phyloP scores from a whole-genome alignment of 2,888 invertebrate species.

The Ypsolopha sequella region DNA sequence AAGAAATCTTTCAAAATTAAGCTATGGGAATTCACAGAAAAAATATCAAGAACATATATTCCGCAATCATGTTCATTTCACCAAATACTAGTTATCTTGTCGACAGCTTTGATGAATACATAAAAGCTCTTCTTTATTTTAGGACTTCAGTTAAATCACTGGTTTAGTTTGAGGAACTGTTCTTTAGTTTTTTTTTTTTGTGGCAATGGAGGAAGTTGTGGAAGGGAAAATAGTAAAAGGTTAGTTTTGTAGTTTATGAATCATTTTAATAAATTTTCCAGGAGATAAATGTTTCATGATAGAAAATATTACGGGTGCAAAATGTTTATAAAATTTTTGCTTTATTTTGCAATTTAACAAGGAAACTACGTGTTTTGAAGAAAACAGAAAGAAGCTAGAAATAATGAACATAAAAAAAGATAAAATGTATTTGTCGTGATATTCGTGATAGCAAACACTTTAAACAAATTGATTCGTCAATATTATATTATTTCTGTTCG shows the following conservation, averaged over 20 bases:
- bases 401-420: no score
- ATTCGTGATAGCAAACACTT: neutral
- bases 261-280: no score
- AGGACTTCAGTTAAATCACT: neutral
- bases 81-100: constrained; percentile 31
- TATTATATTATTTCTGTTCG: neutral
- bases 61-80: neutral
- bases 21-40: no score
- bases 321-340: no score
- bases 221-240: neutral
- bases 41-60: constrained; percentile 1
- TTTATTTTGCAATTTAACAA: no score
- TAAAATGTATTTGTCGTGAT: no score
- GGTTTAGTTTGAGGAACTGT: neutral
- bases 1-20: no score
- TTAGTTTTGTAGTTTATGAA: no score
- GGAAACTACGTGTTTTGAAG: no score
- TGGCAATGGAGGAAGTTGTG: neutral
- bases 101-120: constrained; percentile 45
- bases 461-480: neutral
- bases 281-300: no score
- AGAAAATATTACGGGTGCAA: no score
- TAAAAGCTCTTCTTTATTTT: constrained; percentile 22
- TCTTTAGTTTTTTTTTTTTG: neutral
- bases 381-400: no score